Evolutionary conservation across 2,113 vertebrate genomes (phyloP), one percentile per base, ranked within the genome.

Genomic region (Caranx ignobilis): DNA sequence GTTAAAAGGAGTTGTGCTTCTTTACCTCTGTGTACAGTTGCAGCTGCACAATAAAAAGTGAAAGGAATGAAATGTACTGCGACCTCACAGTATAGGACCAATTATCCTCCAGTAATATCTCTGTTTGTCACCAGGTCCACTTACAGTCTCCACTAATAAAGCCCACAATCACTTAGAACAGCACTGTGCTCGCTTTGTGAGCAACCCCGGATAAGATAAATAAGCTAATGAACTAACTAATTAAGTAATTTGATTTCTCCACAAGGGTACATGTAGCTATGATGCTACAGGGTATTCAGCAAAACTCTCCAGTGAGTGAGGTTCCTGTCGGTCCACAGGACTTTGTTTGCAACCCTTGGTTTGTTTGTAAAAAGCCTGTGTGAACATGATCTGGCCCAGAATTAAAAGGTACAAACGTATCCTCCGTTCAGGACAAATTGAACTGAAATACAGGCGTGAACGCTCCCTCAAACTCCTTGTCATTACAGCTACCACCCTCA

Each of bases 401-500:
- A 63, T 39, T n/a, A 52, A 54, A 41, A 43, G 26, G 6, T 31
- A 37, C 26, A 4, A 11, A 5, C 18, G 15, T 5, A 15, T 68
- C 11, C 43, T n/a, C 26, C 57, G 15, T 3, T 50, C 13, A 2
- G 9, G 57, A 56, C 6, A 55, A 81, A 11, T 69, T 73, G 9
- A 70, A 66, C 11, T 66, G 43, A 67, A 48, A 61, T 45, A 19
- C 74, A 71, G 79, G 32, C 70, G 72, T 72, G 35, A 71, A 66
- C 37, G n/a, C 66, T 41, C 35, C 32, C 3, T 60, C 70, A 11
- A 35, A 60, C 43, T n/a, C 16, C 21, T 64, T 41, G 12, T 35
- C 50, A 21, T 3, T 12, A 32, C 11, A 31, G 57, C 26, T 18
- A 15, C 54, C 61, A 56, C n/a, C 31, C 18, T 61, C 19, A 18